phyloP scores from a whole-genome alignment of 2,113 vertebrate species.

The Mungos mungo region DNA sequence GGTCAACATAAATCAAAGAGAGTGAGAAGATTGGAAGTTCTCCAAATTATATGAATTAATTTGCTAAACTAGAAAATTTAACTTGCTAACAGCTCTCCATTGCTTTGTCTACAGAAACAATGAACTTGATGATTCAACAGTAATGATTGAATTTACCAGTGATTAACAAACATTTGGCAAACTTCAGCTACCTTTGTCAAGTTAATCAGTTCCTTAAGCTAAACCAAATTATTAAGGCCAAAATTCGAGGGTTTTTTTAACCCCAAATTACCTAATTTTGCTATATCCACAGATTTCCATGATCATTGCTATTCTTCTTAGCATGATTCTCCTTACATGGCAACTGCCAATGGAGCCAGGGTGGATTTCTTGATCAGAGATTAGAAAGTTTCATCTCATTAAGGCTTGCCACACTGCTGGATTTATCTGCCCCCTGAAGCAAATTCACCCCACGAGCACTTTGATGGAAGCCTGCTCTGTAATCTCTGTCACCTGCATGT shows the following conservation, averaged over 20 bases:
- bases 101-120: not conserved
- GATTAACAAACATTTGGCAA: not conserved
- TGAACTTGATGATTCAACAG: not conserved
- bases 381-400: not conserved
- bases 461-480: slow-evolving; percentile 11
- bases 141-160: not conserved
- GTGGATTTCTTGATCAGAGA: slow-evolving; percentile 8
- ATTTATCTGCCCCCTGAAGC: not conserved
- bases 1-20: not conserved
- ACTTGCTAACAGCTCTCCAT: not conserved
- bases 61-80: not conserved
- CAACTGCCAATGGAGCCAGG: not conserved
- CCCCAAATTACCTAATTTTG: not conserved
- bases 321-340: not conserved
- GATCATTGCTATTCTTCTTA: not conserved
- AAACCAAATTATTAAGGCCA: not conserved
- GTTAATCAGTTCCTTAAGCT: not conserved
- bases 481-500: slow-evolving; percentile 1
- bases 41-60: not conserved
- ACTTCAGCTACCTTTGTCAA: not conserved
- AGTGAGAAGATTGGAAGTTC: not conserved
- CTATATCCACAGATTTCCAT: not conserved
- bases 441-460: not conserved
- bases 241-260: not conserved
- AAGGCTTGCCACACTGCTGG: not conserved